Base-by-base conservation (phyloP, 2,113 vertebrate genomes). In the Poeciliopsis turrubarensis region DNA sequence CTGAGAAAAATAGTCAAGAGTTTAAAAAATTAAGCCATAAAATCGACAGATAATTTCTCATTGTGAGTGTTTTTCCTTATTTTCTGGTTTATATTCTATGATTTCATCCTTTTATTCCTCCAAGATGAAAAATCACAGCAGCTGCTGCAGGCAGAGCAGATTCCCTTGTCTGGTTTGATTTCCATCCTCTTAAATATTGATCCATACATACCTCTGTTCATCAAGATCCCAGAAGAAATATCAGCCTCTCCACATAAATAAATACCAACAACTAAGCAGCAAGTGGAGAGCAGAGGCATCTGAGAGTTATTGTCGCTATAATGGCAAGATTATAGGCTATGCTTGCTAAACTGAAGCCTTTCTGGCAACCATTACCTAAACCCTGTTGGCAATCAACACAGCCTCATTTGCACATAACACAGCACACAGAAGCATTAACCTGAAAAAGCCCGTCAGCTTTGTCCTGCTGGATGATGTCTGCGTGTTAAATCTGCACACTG, bases 391-490 rank as follows among this genome's bases (percentile, higher is more conserved):
- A 72, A 54, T 81, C 71, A 37, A 63, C 66, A 44, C 60, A 0
- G 22, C 17, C 73, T 83, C 78, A 88, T 83, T 87, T 81, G 67
- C 86, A 82, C 77, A 81, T n/a, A 86, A 84, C 84, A 75, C 74
- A 84, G 73, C 77, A 76, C 73, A 76, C 47, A 61, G 78, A 79
- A 47, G 34, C 85, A 65, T 83, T 86, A 86, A 91, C 78, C 85
- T 87, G 80, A 65, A 87, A 87, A 87, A 78, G 67, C 76, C 19
- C 82, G 83, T 86, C 81, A 73, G 70, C 72, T 77, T 69, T 82
- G 57, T 12, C 15, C 13, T 2, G 8, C 14, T 71, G 81, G 74
- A 88, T 88, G 79, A 87, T 57, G 83, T 72, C 78, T 71, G 73
- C 84, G 73, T 81, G 87, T 89, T 86, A 84, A 79, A 70, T 76